Percentiles rank a stretch among this genome's conserved stretches.
These are phyloP conservation scores for Sinotaia quadrata DNA, from an alignment of 2,888 invertebrate genomes.

Conservation along the genomic window DNA sequence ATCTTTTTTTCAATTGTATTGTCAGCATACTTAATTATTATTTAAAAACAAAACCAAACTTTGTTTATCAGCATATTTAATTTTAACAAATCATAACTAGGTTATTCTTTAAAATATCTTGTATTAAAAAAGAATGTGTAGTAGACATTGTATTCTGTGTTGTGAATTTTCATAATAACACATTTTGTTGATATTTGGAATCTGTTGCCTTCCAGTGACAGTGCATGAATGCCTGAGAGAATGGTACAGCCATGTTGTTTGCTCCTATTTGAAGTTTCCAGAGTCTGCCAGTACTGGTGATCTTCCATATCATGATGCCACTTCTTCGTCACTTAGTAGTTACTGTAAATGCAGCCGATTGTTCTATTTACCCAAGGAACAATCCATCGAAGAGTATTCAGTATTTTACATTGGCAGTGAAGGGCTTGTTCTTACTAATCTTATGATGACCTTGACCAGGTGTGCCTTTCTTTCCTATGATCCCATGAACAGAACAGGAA, in stretches of 20 bases:
- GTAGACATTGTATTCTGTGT: too few relatives aligned
- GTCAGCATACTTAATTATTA: too few relatives aligned
- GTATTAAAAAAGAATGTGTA: too few relatives aligned
- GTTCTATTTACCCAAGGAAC: conserved; percentile 40
- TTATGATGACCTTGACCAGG: conserved; percentile 72
- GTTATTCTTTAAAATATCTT: too few relatives aligned
- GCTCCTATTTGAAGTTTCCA: background rate
- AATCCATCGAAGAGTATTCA: conserved; percentile 74
- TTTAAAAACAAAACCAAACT: too few relatives aligned
- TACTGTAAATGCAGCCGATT: conserved; percentile 44
- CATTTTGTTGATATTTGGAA: too few relatives aligned
- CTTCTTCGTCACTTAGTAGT: background rate
- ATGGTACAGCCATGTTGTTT: background rate
- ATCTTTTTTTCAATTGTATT: too few relatives aligned
- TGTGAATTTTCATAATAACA: too few relatives aligned
- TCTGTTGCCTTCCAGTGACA: too few relatives aligned
- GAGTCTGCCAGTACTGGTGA: background rate
- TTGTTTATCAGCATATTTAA: too few relatives aligned
- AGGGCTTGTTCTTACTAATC: conserved; percentile 79
- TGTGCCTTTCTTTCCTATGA: conserved; percentile 70
- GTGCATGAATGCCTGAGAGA: background rate
- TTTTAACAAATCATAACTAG: too few relatives aligned
- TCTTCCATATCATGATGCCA: too few relatives aligned
- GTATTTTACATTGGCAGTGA: conserved; percentile 81
- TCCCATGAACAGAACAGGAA: conserved; percentile 52